Conservation (phyloP, 2,797 vertebrate genomes). For the Petrocephalus sullivani region DNA sequence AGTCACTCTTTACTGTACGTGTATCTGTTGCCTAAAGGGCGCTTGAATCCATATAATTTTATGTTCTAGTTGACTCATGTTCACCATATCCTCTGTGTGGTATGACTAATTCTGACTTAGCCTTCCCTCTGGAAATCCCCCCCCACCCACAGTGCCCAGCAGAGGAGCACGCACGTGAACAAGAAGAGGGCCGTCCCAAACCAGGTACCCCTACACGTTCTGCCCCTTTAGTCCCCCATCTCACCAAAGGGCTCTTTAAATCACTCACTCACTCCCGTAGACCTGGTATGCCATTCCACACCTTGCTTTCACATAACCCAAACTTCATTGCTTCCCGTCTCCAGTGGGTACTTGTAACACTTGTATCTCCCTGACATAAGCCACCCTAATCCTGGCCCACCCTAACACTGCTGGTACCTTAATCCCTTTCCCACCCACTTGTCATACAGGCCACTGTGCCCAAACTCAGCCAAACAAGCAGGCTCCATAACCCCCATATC, state of each 20-base stretch:
- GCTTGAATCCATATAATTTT: neutral
- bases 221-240: neutral
- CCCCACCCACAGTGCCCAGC: constrained; percentile 73
- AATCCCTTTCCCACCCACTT: neutral
- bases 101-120: neutral
- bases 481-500: neutral
- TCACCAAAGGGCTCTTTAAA: neutral
- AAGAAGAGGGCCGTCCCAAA: constrained; percentile 92
- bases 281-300: neutral
- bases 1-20: neutral
- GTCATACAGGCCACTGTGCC: neutral
- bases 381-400: neutral
- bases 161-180: constrained; percentile 80
- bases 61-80: neutral
- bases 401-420: neutral
- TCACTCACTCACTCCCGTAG: neutral
- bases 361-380: neutral
- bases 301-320: neutral
- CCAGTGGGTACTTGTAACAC: neutral
- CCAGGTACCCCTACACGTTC: constrained; percentile 68
- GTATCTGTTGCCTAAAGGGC: neutral
- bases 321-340: neutral
- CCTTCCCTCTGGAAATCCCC: constrained; percentile 11
- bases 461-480: neutral
- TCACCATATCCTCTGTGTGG: neutral